Base-by-base conservation (phyloP, 2,797 vertebrate genomes). In the Oceanodroma leucorhoa region DNA sequence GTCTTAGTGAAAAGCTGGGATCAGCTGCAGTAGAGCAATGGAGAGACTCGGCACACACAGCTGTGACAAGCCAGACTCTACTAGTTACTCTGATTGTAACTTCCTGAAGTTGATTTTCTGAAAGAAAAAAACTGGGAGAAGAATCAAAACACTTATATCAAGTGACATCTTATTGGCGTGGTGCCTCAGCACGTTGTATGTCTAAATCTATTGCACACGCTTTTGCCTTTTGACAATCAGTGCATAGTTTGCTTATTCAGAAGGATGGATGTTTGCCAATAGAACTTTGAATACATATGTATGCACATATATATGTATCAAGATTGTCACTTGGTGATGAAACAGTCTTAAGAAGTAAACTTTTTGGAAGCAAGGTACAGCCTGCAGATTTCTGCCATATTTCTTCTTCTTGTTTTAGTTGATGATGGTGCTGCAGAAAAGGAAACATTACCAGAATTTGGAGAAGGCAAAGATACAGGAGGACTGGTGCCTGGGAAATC, bases 401-500 rank as follows among this genome's bases (percentile, higher is more conserved):
- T 83, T 76, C 22, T 84, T 55, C 71, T 93, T 88, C 84, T 77
- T 92, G 30, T 97, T 97, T 53, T 97, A 99, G 99, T 99, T 96
- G 99, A 99, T 77, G 99, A 99, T 89, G 99, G 99, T 3, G 99
- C 99, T 34, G 98, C 98, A 29, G 99, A 99, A 97, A 99, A 99
- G 97, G 99, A 99, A 98, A 99, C 98, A 0, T 92, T 99, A 65
- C 99, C 99, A 5, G 99, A 99, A 95, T 99, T 99, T 83, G 99
- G 99, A 15, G 99, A 99, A 96, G 99, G 99, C 12, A 98, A 98
- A 84, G 99, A 99, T 94, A 99, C 99, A 2, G 99, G 99, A 30
- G 99, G 99, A 53, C 96, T 99, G 94, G 97, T 99, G 66, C 99
- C 99, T 30, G 99, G 99, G 18, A 98, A 97, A 67, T 99, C 99